Evolutionary conservation across 1,140 invertebrate species (phyloP).

Genomic region (Solen grandis): DNA sequence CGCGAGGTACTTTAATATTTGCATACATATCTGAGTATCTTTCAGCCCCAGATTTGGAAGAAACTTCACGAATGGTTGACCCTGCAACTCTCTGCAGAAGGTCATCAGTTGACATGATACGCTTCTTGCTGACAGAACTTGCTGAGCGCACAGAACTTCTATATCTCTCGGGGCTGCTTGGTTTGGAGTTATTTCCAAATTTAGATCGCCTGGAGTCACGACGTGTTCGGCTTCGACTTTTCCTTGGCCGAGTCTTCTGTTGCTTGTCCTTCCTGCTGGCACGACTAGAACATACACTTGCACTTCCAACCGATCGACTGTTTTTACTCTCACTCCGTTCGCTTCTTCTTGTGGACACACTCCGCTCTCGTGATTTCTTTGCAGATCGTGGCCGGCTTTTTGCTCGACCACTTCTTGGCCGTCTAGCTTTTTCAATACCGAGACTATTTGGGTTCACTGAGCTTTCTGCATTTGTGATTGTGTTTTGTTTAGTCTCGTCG

Average conservation of each 20-base stretch:
- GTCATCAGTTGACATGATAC: neutral
- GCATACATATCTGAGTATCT: neutral
- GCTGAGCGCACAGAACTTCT: conserved; percentile 1
- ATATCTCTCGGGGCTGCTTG: conserved; percentile 24
- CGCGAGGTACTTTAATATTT: neutral
- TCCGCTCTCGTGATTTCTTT: conserved; percentile 30
- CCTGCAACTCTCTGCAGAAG: neutral
- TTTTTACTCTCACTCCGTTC: conserved; percentile 30
- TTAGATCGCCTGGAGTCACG: neutral
- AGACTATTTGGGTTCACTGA: conserved; percentile 10
- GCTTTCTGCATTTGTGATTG: conserved; percentile 36
- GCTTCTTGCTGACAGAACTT: conserved; percentile 2
- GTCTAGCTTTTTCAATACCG: conserved; percentile 6
- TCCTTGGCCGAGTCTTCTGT: neutral
- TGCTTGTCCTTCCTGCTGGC: neutral
- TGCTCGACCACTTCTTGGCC: neutral
- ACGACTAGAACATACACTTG: conserved; percentile 19
- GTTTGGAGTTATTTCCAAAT: conserved; percentile 20
- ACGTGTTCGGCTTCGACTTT: conserved; percentile 29
- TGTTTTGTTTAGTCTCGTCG: conserved; percentile 47
- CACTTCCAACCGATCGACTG: conserved; percentile 3
- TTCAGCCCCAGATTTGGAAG: neutral
- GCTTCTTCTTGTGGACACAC: conserved; percentile 24
- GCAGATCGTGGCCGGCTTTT: conserved; percentile 20
- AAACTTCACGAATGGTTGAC: too few species aligned